phyloP scores from a whole-genome alignment of 2,888 invertebrate species.

The Athripsodes cinereus region DNA sequence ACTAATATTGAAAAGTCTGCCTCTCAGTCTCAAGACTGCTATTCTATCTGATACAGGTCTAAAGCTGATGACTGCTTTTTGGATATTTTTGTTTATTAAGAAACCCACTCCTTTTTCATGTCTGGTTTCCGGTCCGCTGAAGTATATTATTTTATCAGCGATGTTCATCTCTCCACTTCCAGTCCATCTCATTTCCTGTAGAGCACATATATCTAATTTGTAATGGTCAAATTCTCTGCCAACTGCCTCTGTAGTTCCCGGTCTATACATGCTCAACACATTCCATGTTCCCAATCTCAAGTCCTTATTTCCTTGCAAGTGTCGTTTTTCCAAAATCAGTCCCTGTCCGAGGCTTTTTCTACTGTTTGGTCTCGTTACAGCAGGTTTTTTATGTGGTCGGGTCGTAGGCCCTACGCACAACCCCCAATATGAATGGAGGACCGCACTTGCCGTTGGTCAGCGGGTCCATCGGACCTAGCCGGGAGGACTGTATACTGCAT shows the following conservation, averaged over 20 bases:
- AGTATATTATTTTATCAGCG: neutral
- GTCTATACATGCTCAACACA: neutral
- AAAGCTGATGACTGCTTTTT: neutral
- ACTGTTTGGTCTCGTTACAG: neutral
- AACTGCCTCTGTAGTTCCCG: neutral
- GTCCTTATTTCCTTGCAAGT: neutral
- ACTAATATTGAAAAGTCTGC: too few species aligned
- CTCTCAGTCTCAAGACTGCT: neutral
- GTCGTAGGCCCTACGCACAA: neutral
- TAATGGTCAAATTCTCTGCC: neutral
- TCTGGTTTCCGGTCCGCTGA: neutral
- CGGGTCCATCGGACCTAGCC: too few species aligned
- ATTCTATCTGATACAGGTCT: neutral
- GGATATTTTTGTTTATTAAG: neutral
- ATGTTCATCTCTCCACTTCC: neutral
- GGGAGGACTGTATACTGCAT: too few species aligned
- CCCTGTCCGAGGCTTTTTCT: neutral
- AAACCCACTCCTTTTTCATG: constrained; percentile 1
- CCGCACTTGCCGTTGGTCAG: too few species aligned
- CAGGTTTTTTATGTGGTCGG: neutral
- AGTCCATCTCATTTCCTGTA: neutral
- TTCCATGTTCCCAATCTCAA: constrained; percentile 2
- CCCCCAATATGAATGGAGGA: too few species aligned
- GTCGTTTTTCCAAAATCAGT: neutral
- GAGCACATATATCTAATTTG: neutral